A percentile compares a stretch with the other conserved stretches of the same genome.
Conservation (phyloP, 2,797 vertebrate genomes). For the Austrolebias charrua region DNA sequence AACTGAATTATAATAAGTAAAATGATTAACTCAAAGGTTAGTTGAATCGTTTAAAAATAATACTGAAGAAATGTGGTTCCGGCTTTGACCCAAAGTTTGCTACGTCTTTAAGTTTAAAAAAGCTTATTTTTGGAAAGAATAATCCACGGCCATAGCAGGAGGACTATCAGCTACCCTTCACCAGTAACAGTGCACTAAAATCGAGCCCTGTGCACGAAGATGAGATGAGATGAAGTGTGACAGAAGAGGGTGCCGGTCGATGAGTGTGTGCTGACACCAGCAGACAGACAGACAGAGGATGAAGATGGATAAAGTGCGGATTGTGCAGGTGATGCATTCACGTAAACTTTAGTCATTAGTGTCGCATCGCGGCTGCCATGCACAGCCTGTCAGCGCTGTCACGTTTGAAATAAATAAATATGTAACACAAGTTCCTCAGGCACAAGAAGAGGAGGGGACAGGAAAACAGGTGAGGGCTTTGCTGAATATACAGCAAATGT, state of each 20-base stretch:
- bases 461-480: constrained; percentile 35
- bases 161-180: constrained; percentile 22
- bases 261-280: constrained; percentile 68
- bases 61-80: constrained; percentile 41
- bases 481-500: constrained; percentile 64
- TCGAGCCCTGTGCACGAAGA: constrained; percentile 93
- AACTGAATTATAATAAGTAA: constrained; percentile 41
- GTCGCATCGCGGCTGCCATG: constrained; percentile 88
- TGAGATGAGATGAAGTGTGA: constrained; percentile 68
- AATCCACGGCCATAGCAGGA: constrained; percentile 20
- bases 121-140: constrained; percentile 28
- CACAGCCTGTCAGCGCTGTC: constrained; percentile 84
- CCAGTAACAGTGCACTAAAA: constrained; percentile 81
- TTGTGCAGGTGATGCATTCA: constrained; percentile 86
- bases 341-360: constrained; percentile 88
- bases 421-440: constrained; percentile 53
- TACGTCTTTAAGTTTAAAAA: constrained; percentile 29
- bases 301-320: constrained; percentile 40
- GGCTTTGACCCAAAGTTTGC: constrained; percentile 35
- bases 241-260: constrained; percentile 38
- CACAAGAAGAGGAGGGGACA: constrained; percentile 51
- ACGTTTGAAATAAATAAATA: constrained; percentile 46
- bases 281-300: constrained; percentile 46
- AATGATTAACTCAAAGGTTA: constrained; percentile 49
- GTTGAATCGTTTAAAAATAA: constrained; percentile 28